Evolutionary conservation across 2,888 invertebrate species (phyloP), one percentile per base, ranked within the genome.

Genomic region (Lycophotia porphyrea): DNA sequence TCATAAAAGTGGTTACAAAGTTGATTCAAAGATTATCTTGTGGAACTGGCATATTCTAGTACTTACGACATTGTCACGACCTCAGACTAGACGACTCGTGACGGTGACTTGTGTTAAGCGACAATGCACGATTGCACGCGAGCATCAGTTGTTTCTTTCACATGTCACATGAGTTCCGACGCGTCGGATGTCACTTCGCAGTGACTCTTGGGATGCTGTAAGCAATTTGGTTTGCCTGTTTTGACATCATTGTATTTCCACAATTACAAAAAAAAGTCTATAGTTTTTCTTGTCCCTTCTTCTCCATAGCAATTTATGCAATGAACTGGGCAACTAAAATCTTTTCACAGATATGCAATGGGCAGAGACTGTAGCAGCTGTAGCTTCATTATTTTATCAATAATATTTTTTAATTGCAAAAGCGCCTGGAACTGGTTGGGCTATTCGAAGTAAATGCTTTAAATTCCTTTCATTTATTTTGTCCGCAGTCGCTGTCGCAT

Each of bases 11-110:
- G 31, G 34, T 44, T 36, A 39, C 55, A 47, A 78, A 69, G 78
- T 82, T 68, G 31, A 27, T 11, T 55, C 5, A 21, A 18, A 65
- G 81, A 71, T 68, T 64, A 76, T 73, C 60, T 44, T 80, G 31
- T 42, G 24, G 39, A 52, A 24, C 58, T 52, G 31, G 31, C n/a
- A 55, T 52, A 60, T 69, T 84, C 47, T 58, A 39, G 18, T 63
- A 73, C 63, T 65, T 21, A 69, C 4, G 39, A 0, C n/a, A 13
- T 24, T 0, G 13, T 39, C n/a, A 63, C n/a, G n/a, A 39, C 39
- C 39, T 63, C 39, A 18, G 39, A 8, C 15, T 1, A n/a, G 8
- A 5, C 18, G 9, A 39, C 39, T 63, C 5, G 63, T 4, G 39
- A 34, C 31, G 21, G 58, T 18, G 15, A 55, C 15, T 55, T 55